Percentiles rank a stretch among this genome's conserved stretches.
Evolutionary conservation across 2,113 vertebrate species (phyloP).

Genomic region (Chinchilla lanigera): DNA sequence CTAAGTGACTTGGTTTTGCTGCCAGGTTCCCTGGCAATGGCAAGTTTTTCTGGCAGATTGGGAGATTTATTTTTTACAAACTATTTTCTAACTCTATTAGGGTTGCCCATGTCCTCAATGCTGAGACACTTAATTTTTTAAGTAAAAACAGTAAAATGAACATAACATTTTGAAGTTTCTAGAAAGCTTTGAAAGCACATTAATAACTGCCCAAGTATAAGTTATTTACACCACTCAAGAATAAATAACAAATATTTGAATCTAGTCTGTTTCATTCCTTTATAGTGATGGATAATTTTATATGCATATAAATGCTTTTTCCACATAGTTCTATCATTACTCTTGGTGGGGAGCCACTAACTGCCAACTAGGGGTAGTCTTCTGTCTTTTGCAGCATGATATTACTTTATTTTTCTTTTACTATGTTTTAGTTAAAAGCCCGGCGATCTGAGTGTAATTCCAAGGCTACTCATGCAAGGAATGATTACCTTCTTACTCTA

Average conservation of each 20-base stretch:
- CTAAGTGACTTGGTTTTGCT: background rate
- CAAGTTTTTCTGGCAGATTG: background rate
- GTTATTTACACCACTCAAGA: background rate
- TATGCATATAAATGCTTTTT: conserved; percentile 3
- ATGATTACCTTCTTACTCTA: conserved; percentile 97
- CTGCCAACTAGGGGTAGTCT: background rate
- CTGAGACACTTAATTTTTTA: conserved; percentile 51
- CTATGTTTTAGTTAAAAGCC: conserved; percentile 94
- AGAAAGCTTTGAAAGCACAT: conserved; percentile 43
- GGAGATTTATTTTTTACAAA: background rate
- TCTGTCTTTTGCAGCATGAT: conserved; percentile 1
- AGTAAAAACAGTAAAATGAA: conserved; percentile 60
- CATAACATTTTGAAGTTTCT: conserved; percentile 50
- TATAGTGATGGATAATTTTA: conserved; percentile 36
- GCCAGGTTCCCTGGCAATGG: background rate
- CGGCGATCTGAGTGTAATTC: conserved; percentile 97
- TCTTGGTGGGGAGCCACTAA: conserved; percentile 1
- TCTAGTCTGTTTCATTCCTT: conserved; percentile 49
- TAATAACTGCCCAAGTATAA: background rate
- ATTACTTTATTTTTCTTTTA: background rate
- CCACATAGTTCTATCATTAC: background rate
- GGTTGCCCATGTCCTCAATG: conserved; percentile 44
- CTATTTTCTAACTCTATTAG: conserved; percentile 23
- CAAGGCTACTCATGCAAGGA: conserved; percentile 97
- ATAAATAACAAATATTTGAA: conserved; percentile 33